These are phyloP conservation scores for Himalopsyche tibetana DNA, from an alignment of 2,888 invertebrate species.

Conservation along the genomic window DNA sequence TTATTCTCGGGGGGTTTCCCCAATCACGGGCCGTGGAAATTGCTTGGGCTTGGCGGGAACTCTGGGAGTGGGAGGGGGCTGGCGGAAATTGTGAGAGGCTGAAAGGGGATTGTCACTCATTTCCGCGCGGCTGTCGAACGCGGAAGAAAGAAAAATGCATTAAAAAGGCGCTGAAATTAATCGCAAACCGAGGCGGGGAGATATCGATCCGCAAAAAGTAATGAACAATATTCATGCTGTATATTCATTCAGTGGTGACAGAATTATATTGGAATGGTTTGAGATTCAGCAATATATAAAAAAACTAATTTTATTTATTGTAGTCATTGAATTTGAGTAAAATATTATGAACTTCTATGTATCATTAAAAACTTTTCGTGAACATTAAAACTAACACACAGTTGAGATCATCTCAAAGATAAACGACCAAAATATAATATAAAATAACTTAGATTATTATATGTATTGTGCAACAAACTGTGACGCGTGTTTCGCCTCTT, in stretches of 20 bases:
- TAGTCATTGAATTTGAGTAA: no score
- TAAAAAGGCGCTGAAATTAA: constrained; percentile 41
- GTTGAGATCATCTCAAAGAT: no score
- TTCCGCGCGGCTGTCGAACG: constrained; percentile 49
- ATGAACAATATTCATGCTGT: neutral
- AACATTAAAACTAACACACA: no score
- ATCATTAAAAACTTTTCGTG: no score
- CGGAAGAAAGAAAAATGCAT: constrained; percentile 52
- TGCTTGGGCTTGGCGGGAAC: constrained; percentile 58
- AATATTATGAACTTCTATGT: no score
- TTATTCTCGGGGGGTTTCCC: constrained; percentile 65
- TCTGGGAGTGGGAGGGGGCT: constrained; percentile 43
- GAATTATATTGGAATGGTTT: neutral
- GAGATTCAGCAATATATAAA: no score
- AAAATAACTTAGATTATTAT: no score
- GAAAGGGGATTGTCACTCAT: constrained; percentile 58
- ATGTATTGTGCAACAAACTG: no score
- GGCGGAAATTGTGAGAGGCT: neutral
- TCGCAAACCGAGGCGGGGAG: neutral
- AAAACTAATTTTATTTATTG: no score
- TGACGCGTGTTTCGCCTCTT: no score
- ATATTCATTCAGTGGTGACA: neutral
- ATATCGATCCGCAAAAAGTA: neutral
- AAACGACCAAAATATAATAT: no score
- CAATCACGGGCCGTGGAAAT: constrained; percentile 66